Percentiles rank a stretch among this genome's conserved stretches.
Conservation (phyloP, 2,797 vertebrate genomes). For the Phrynocephalus vlangalii region DNA sequence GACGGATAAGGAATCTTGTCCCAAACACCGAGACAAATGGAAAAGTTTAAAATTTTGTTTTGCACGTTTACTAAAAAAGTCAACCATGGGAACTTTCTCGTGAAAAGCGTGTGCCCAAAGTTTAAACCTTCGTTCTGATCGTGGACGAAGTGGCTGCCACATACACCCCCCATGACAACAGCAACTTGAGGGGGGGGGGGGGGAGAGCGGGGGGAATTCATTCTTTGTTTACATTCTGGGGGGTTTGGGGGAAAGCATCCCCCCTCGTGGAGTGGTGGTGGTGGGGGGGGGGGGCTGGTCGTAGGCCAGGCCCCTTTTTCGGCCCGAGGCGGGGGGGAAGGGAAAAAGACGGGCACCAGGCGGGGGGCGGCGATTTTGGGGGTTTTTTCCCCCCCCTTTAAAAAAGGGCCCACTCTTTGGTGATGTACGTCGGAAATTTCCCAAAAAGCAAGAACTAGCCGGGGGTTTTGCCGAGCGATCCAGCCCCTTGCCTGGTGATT, state of each 20-base stretch:
- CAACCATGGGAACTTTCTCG: neutral
- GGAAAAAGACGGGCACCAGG: no score
- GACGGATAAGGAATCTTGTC: no score
- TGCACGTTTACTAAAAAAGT: neutral
- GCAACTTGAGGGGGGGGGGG: no score
- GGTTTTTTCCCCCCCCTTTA: constrained; percentile 73
- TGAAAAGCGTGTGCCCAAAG: neutral
- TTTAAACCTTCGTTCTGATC: neutral
- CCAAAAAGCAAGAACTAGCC: constrained; percentile 75
- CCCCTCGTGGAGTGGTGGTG: constrained; percentile 35
- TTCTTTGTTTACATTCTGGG: constrained; percentile 10
- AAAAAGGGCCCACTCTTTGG: constrained; percentile 67
- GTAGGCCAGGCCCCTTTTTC: no score
- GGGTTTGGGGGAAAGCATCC: neutral
- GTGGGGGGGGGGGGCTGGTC: neutral
- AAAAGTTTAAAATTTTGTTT: no score
- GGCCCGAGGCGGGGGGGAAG: no score
- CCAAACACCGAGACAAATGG: no score
- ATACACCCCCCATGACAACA: neutral
- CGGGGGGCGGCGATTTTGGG: no score
- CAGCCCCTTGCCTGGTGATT: constrained; percentile 79
- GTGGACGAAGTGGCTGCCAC: neutral
- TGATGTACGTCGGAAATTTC: constrained; percentile 83
- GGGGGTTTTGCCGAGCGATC: constrained; percentile 61
- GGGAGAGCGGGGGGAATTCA: neutral